phyloP scores from a whole-genome alignment of 2,797 vertebrate genomes.

The Betta splendens region DNA sequence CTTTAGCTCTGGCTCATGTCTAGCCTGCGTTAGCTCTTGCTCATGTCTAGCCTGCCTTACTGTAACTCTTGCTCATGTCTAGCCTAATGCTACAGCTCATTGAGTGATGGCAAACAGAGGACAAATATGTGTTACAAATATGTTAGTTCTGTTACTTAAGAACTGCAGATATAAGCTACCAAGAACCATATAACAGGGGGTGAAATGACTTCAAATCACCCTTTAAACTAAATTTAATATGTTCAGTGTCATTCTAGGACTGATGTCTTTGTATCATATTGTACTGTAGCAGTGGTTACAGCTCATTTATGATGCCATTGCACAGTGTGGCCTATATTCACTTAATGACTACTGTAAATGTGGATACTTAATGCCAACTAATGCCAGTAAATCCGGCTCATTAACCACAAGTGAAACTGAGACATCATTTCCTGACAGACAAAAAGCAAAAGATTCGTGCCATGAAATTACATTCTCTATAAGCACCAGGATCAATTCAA shows the following conservation, averaged over 20 bases:
- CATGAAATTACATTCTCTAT: constrained; percentile 24
- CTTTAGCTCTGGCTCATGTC: too few species aligned
- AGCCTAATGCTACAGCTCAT: too few species aligned
- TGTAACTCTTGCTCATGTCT: too few species aligned
- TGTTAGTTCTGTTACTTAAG: too few species aligned
- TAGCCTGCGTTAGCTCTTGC: too few species aligned
- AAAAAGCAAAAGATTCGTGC: constrained; percentile 22
- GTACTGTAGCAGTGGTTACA: constrained; percentile 27
- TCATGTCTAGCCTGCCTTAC: too few species aligned
- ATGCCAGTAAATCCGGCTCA: constrained; percentile 37
- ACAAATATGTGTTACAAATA: too few species aligned
- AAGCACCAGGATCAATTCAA: constrained; percentile 30
- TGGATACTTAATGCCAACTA: constrained; percentile 31
- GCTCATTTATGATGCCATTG: constrained; percentile 24
- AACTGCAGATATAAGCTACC: too few species aligned
- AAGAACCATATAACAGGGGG: too few species aligned
- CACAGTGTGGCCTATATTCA: constrained; percentile 28
- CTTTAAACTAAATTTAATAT: constrained; percentile 2
- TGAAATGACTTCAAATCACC: too few species aligned
- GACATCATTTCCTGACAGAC: constrained; percentile 27
- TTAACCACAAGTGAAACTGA: constrained; percentile 38
- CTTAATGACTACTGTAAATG: constrained; percentile 34
- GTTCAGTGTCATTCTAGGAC: constrained; percentile 14
- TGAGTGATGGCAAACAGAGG: too few species aligned
- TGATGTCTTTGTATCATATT: constrained; percentile 23